A percentile compares a stretch with the other conserved stretches of the same genome.
phyloP scores from a whole-genome alignment of 2,888 invertebrate genomes.

The Frankliniella fusca region DNA sequence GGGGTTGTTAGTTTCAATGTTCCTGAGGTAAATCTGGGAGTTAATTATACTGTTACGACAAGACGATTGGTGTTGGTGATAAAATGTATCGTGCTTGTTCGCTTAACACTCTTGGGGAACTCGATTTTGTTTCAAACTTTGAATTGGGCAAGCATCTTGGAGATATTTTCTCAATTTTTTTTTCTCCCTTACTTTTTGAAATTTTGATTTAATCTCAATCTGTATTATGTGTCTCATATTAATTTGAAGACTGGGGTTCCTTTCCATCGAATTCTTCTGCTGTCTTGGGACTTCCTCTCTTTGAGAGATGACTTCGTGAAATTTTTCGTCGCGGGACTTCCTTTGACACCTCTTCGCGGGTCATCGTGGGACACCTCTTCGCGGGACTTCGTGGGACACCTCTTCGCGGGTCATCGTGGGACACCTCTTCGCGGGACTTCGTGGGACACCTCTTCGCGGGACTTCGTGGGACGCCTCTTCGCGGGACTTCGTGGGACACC shows the following conservation, averaged over 20 bases:
- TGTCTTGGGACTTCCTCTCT: background rate
- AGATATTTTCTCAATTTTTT: background rate
- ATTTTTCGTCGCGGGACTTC: background rate
- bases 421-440: no score
- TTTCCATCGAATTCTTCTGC: background rate
- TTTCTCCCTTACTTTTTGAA: background rate
- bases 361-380: background rate
- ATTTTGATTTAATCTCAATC: background rate
- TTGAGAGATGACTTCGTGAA: no score
- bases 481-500: background rate
- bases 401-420: background rate
- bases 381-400: constrained; percentile 4
- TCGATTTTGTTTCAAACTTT: no score
- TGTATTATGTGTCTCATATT: background rate
- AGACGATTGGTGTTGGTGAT: no score
- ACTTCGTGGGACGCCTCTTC: background rate
- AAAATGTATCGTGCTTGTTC: no score
- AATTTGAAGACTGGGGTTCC: background rate
- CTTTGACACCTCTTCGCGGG: background rate
- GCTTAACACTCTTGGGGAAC: no score
- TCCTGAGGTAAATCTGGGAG: no score
- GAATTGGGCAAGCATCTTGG: background rate
- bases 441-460: no score
- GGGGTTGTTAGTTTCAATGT: background rate
- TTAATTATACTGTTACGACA: no score